These are phyloP conservation scores for Sicus ferrugineus DNA, from an alignment of 2,888 invertebrate genomes.

Conservation along the genomic window DNA sequence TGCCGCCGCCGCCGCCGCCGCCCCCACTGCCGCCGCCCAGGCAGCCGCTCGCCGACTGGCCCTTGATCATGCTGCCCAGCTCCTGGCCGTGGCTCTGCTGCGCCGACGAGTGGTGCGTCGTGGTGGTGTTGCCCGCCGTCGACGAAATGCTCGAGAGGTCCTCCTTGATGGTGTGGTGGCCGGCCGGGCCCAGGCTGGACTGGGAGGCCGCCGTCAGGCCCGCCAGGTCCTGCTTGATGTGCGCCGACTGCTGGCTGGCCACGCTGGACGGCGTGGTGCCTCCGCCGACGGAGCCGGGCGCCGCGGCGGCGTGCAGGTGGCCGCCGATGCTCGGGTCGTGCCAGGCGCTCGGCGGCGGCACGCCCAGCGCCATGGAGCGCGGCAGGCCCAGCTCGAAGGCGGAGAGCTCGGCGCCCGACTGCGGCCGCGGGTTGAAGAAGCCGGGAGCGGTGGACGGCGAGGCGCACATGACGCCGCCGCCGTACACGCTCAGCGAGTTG, in stretches of 20 bases:
- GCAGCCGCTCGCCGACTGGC: conserved; percentile 53
- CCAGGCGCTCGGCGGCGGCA: conserved; percentile 69
- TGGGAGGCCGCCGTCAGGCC: conserved; percentile 44
- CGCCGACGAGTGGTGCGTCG: conserved; percentile 41
- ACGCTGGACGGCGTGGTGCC: conserved; percentile 65
- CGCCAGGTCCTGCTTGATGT: conserved; percentile 61
- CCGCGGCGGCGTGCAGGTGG: conserved; percentile 65
- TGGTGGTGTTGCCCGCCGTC: conserved; percentile 45
- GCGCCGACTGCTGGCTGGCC: conserved; percentile 58
- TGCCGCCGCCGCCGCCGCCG: conserved; percentile 55
- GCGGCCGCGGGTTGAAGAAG: conserved; percentile 64
- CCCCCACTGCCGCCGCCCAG: conserved; percentile 41
- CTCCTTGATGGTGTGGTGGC: conserved; percentile 60
- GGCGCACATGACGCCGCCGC: conserved; percentile 66
- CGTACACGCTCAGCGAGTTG: conserved; percentile 66
- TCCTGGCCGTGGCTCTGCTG: conserved; percentile 53
- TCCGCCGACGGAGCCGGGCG: conserved; percentile 60
- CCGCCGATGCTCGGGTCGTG: conserved; percentile 67
- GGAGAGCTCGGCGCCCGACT: conserved; percentile 63
- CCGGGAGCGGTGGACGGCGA: conserved; percentile 66
- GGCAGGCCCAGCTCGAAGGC: conserved; percentile 65
- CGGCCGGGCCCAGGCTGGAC: conserved; percentile 48
- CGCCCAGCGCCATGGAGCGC: conserved; percentile 69
- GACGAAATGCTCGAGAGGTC: conserved; percentile 60
- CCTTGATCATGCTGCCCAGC: conserved; percentile 59